phyloP scores from a whole-genome alignment of 2,797 vertebrate species.

The Eulemur coronatus region DNA sequence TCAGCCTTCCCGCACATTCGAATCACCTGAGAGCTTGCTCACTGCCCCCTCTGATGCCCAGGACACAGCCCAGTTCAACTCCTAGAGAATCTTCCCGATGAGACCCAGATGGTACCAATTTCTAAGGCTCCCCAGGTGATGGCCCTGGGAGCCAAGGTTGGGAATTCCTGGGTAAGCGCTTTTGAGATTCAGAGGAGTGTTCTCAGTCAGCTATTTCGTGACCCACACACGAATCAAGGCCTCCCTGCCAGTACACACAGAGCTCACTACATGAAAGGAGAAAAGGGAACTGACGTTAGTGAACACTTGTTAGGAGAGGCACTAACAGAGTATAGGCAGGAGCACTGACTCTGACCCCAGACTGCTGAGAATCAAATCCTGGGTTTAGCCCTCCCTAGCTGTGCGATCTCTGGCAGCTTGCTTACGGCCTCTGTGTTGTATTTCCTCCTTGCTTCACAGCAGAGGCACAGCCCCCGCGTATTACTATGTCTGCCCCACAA shows the following conservation, averaged over 20 bases:
- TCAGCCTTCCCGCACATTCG: accelerated
- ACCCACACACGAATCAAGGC: not conserved
- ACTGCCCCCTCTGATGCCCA: not conserved
- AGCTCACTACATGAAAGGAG: not conserved
- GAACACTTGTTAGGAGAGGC: not conserved
- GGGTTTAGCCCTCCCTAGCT: not conserved
- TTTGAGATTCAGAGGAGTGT: not conserved
- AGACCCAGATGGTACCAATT: not conserved
- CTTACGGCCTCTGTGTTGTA: not conserved
- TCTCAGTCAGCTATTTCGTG: not conserved
- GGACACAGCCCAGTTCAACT: not conserved
- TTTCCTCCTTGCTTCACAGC: not conserved
- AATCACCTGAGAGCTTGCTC: not conserved
- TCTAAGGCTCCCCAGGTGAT: not conserved
- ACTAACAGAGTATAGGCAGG: not conserved
- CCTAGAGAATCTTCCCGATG: not conserved
- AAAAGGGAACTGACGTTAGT: not conserved
- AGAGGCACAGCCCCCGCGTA: not conserved
- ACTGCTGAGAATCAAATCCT: not conserved
- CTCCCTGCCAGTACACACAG: not conserved
- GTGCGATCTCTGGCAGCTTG: not conserved
- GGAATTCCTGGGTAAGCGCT: not conserved
- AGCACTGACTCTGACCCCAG: not conserved
- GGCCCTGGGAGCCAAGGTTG: not conserved
- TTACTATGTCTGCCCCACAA: not conserved